Base-by-base conservation (phyloP, 2,113 vertebrate species). In the Saccopteryx bilineata region DNA sequence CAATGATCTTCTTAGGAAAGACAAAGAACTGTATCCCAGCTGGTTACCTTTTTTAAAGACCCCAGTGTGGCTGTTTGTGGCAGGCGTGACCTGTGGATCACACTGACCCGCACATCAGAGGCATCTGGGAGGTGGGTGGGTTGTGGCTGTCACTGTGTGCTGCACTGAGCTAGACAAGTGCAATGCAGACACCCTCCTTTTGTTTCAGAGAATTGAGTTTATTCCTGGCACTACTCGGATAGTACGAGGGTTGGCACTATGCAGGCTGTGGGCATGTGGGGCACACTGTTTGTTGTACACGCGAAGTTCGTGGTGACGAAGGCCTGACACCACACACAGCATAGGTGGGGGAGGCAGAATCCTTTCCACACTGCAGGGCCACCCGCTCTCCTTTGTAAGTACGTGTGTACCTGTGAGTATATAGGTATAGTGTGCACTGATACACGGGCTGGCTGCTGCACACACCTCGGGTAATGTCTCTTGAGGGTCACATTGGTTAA, bases 21-120 rank as follows among this genome's bases (percentile, higher is more conserved):
- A 99, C 99, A 99, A 99, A 99, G 99, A 99, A 99, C 99, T 99
- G 99, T 99, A 99, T 99, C 99, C 99, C 99, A 50, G 94, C 91
- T 96, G 97, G 98, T 90, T 84, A 96, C 97, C 98, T 97, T 63
- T 96, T 96, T 94, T 97, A 95, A 96, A 97, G 96, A 95, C 89
- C 97, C 97, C 87, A 56, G 19, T 90, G 69, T 96, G 97, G 89
- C 97, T 95, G 94, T 98, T 97, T 87, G 85, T 95, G 92, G 93
- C 97, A 98, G 97, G 98, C 97, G 98, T 98, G 96, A 96, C 96
- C 96, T 87, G 96, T 97, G 97, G 87, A 91, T 95, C 82, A 90
- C 85, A 91, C 98, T 95, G 96, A 31, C 50, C 50, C 26, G 46
- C 21, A 11, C 19, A 23, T 23, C 1, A 39, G 91, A n/a, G 92